phyloP scores from a whole-genome alignment of 2,797 vertebrate genomes.

The Hemibagrus guttatus region DNA sequence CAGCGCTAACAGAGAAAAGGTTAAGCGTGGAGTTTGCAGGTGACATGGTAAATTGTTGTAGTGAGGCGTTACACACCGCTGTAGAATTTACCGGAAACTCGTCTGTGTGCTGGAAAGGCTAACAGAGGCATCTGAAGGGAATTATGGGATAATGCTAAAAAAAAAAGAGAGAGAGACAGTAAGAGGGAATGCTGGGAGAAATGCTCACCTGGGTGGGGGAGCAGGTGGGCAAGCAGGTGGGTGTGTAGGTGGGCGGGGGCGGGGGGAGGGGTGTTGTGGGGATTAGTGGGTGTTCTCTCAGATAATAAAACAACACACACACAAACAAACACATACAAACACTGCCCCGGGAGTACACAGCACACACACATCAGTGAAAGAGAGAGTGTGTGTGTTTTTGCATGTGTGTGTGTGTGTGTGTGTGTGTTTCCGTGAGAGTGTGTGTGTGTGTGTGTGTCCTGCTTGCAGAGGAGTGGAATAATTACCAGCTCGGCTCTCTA shows the following conservation, averaged over 20 bases:
- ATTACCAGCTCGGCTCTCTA: constrained; percentile 55
- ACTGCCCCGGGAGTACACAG: neutral
- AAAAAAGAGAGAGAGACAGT: too few relatives aligned
- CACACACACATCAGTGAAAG: neutral
- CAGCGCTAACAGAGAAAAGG: neutral
- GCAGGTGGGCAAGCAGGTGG: neutral
- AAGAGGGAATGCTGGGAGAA: neutral
- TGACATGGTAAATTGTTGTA: neutral
- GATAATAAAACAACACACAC: neutral
- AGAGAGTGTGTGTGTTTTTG: neutral
- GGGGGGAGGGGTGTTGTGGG: neutral
- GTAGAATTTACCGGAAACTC: neutral
- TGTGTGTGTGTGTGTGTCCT: constrained; percentile 27
- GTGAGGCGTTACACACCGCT: neutral
- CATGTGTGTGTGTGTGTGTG: constrained; percentile 13
- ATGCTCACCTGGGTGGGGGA: constrained; percentile 8
- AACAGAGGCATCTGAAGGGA: neutral
- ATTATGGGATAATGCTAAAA: neutral
- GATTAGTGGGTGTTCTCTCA: neutral
- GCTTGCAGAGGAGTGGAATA: constrained; percentile 45
- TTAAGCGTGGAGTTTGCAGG: neutral
- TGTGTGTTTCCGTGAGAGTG: constrained; percentile 16
- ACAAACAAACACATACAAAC: neutral
- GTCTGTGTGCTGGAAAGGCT: neutral
- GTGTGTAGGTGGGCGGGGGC: constrained; percentile 14